Evolutionary conservation across 92 coral and sea anemone genomes (phyloP).

Genomic region (Porites evermanni): DNA sequence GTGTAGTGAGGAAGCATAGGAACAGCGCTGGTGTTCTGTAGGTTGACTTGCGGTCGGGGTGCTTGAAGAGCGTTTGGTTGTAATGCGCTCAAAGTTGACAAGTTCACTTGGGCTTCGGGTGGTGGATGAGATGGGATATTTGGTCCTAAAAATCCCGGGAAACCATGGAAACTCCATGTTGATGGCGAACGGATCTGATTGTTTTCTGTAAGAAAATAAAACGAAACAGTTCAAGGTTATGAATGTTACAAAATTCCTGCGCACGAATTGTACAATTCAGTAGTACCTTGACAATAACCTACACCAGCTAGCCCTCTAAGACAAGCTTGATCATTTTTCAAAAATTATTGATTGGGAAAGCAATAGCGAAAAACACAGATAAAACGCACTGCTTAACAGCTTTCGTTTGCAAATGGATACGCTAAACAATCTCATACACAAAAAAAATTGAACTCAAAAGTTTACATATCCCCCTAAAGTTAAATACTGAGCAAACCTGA

Average conservation of each 20-base stretch:
- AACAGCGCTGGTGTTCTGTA: constrained; percentile 80
- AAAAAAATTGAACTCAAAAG: too few relatives aligned
- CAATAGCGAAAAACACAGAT: background rate
- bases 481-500: too few relatives aligned
- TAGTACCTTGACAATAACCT: background rate
- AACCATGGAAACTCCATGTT: constrained; percentile 90
- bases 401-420: background rate
- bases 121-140: constrained; percentile 75
- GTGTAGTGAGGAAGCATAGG: constrained; percentile 88
- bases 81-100: constrained; percentile 77
- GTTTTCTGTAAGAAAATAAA: constrained; percentile 72
- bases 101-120: constrained; percentile 77
- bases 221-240: background rate
- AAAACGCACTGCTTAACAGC: background rate
- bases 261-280: background rate
- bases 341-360: background rate
- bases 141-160: constrained; percentile 82
- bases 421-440: background rate
- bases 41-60: constrained; percentile 78
- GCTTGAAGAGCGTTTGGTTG: constrained; percentile 74
- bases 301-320: background rate
- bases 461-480: background rate
- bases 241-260: background rate
- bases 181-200: constrained; percentile 87
- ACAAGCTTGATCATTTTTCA: background rate